Base-by-base conservation (phyloP, 2,888 invertebrate genomes). In the Smittia sp. region DNA sequence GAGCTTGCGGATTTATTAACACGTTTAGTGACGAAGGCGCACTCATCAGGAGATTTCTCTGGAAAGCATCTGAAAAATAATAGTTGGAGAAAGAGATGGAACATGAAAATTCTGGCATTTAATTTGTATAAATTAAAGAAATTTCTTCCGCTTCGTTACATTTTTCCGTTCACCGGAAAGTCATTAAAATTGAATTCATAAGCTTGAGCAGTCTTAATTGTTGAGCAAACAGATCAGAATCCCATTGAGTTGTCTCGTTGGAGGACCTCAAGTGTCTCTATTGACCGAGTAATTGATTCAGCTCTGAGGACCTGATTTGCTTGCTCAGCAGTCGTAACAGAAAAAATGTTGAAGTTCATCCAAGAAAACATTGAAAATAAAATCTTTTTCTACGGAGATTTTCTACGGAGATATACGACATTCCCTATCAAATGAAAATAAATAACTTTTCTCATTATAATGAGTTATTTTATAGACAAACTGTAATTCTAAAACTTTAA, bases 1-100 rank as follows among this genome's bases (percentile, higher is more conserved):
- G 22, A 18, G 58, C 58, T 58, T 58, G 58, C 9, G 58, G 58
- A 22, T 58, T 58, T 58, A 58, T 58, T n/a, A 58, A 58, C 58
- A 58, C 58, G 58, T 58, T 58, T 18, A 58, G 58, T 9, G 58
- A 22, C 22, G 58, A 58, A 13, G 58, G 58, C n/a, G 58, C 18
- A 58, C 58, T 58, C 58, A 58, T 58, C 18, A 58, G 58, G 22
- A 58, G 58, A 58, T 58, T 58, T 58, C 6, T 58, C n/a, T 22
- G 3, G 20, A 22, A 58, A 58, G 58, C 58, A 58, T 58, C 22
- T 46, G 46, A 46, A 13, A 46, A 46, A 6, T 6, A 32, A 32
- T 46, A 46, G 46, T 46, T 11, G 46, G n/a, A n/a, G 38, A 38
- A 11, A 38, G 38, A 9, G 38, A 58, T 4, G 58, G 22, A 22